Base-by-base conservation (phyloP, 2,113 vertebrate genomes). In the Acrocephalus arundinaceus region DNA sequence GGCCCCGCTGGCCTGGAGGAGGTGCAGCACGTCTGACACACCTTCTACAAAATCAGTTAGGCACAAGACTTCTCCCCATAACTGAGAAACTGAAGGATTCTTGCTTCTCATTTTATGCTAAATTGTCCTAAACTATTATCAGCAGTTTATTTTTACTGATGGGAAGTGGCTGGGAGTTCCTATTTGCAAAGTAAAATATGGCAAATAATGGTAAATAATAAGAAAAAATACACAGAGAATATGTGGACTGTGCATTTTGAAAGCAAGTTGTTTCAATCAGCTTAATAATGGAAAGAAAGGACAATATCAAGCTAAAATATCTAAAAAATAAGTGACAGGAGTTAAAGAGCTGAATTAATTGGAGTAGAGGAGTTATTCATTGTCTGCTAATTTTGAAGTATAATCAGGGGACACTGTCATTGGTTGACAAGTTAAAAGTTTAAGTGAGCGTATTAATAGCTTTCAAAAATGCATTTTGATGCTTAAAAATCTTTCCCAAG, bases 371-470 rank as follows among this genome's bases (percentile, higher is more conserved):
- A 95, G 84, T 94, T 96, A 94, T 85, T 96, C 73, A 68, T 75
- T 11, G 22, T 95, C 89, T 96, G 65, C 91, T 95, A 91, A 95
- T 97, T 97, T 87, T 92, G 70, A 96, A 95, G 93, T 89, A 89
- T 92, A 92, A 94, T 96, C 84, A 91, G 70, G 84, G 94, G 94
- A 95, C 93, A 89, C 80, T 92, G 89, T 90, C 95, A 96, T 90
- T 93, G 89, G 85, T 43, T 97, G 91, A 93, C 94, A 93, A 57
- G 80, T 95, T 92, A 66, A 89, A 96, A 95, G 91, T 94, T 90
- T 90, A 89, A 92, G 65, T 67, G 77, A 87, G 76, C 20, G 3
- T 94, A 95, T 92, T 90, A 96, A 94, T 95, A 94, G 76, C 67
- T 95, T 80, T 85, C 17, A 77, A 87, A 87, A 93, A 75, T 57